A percentile compares a stretch with the other conserved stretches of the same genome.
phyloP scores from a whole-genome alignment of 2,113 vertebrate species.

The Laticauda colubrina region DNA sequence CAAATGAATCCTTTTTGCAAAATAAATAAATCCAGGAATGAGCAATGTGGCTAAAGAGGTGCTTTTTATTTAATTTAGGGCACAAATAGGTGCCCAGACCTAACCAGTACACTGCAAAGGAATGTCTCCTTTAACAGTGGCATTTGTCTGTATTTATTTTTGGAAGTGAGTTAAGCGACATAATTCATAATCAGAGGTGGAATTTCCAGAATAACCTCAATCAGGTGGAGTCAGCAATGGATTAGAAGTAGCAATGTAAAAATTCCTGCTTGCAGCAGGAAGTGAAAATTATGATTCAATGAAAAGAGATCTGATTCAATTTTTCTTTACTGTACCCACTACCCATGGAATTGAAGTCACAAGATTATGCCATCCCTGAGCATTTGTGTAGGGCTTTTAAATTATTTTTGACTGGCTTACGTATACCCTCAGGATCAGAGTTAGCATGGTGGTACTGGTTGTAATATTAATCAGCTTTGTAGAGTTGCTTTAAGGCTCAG shows the following conservation, averaged over 20 bases:
- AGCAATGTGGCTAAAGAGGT: neutral
- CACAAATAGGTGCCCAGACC: neutral
- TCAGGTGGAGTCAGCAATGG: neutral
- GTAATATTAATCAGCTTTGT: neutral
- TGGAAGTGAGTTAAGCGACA: neutral
- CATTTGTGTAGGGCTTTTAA: neutral
- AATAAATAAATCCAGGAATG: neutral
- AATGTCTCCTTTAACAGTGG: neutral
- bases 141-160: neutral
- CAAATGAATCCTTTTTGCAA: neutral
- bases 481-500: neutral
- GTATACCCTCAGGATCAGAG: neutral
- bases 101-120: neutral
- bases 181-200: neutral
- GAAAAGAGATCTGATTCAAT: neutral
- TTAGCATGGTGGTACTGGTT: neutral
- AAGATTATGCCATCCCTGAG: neutral
- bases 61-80: neutral
- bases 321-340: neutral
- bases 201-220: neutral
- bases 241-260: neutral
- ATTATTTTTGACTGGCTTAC: neutral
- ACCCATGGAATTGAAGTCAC: neutral
- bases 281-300: slow-evolving; percentile 1
- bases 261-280: neutral